phyloP scores from a whole-genome alignment of 2,797 vertebrate species.

The Alosa sapidissima region DNA sequence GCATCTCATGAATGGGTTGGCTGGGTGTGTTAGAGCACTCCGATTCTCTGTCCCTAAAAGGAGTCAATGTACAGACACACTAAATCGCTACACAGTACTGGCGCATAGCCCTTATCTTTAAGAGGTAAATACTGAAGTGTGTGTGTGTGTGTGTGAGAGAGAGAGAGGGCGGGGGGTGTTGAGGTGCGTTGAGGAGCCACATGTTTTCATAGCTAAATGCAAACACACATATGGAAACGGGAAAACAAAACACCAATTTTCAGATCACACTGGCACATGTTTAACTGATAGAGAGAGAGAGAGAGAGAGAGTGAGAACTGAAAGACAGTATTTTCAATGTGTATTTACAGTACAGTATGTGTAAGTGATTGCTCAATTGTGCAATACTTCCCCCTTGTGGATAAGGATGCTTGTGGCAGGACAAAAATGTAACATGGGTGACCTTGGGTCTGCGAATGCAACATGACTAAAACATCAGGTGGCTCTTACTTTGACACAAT shows the following conservation, averaged over 20 bases:
- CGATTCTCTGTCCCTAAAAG: not conserved
- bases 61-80: not conserved
- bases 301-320: not conserved
- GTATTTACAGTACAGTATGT: slow-evolving; percentile 19
- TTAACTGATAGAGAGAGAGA: not conserved
- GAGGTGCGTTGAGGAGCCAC: not conserved
- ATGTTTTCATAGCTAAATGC: not conserved
- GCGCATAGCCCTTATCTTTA: slow-evolving; percentile 21
- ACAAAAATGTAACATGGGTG: not conserved
- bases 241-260: not conserved
- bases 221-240: not conserved
- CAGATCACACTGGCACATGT: not conserved
- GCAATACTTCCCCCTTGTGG: slow-evolving; percentile 10
- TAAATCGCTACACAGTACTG: slow-evolving; percentile 21
- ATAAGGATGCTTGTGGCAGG: not conserved
- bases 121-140: not conserved
- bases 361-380: not conserved
- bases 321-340: slow-evolving; percentile 6
- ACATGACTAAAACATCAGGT: not conserved
- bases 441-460: not conserved
- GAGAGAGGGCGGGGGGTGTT: not conserved
- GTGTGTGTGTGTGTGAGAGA: not conserved
- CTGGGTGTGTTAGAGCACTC: not conserved
- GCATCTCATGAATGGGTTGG: not conserved
- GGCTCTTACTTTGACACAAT: not conserved